Evolutionary conservation across 2,113 vertebrate genomes (phyloP).

Genomic region (Promerops cafer): DNA sequence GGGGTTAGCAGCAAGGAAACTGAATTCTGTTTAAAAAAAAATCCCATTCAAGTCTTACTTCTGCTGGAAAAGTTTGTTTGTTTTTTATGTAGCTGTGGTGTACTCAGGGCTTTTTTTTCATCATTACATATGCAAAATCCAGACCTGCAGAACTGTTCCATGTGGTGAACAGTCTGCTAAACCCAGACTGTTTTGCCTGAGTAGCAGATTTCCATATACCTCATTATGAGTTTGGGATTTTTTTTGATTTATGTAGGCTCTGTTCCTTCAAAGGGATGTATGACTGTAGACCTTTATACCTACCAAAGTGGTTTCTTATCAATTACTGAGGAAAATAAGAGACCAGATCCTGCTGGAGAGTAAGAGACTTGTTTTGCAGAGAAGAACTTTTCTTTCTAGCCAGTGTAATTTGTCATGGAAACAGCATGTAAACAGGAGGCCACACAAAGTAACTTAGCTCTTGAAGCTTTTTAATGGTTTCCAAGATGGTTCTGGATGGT

Average conservation of each 20-base stretch:
- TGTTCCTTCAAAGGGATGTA: conserved; percentile 20
- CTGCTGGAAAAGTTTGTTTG: conserved; percentile 27
- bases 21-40: neutral
- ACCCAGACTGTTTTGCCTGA: conserved; percentile 61
- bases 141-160: conserved; percentile 48
- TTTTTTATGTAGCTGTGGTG: neutral
- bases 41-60: neutral
- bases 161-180: conserved; percentile 57
- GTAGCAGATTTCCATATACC: conserved; percentile 52
- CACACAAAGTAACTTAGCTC: neutral
- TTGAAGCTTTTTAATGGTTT: neutral
- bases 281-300: neutral
- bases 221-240: conserved; percentile 1
- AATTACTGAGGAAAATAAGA: neutral
- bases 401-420: neutral
- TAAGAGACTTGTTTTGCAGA: neutral
- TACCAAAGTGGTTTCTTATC: neutral
- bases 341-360: neutral
- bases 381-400: neutral
- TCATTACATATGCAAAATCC: conserved; percentile 38
- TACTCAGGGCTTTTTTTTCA: neutral
- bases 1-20: neutral
- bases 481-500: neutral
- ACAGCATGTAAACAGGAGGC: neutral
- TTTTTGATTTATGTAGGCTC: conserved; percentile 31